A percentile compares a stretch with the other conserved stretches of the same genome.
Conservation (phyloP, 2,888 invertebrate species). For the Toxonevra muliebris region DNA sequence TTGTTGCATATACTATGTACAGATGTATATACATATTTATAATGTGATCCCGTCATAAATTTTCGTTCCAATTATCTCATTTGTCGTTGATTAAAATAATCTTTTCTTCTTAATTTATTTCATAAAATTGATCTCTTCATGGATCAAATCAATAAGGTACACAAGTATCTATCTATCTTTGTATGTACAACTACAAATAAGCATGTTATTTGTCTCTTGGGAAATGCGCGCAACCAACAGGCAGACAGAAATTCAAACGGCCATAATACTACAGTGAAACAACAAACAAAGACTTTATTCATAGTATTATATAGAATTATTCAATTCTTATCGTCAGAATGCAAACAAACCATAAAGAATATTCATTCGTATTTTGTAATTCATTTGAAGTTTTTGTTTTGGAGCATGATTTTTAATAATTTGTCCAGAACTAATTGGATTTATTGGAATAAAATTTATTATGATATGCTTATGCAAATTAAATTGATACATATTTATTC, state of each 20-base stretch:
- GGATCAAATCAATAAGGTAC: slow-evolving; percentile 39
- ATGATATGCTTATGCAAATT: slow-evolving; percentile 52
- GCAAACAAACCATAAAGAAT: slow-evolving; percentile 50
- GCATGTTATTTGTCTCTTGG: too few species aligned
- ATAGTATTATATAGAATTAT: not conserved
- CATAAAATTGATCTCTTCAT: slow-evolving; percentile 42
- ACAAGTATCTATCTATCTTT: too few species aligned
- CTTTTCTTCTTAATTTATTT: slow-evolving; percentile 43
- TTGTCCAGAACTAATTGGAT: slow-evolving; percentile 61
- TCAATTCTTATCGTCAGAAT: slow-evolving; percentile 39
- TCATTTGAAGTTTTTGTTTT: slow-evolving; percentile 21
- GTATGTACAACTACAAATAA: too few species aligned
- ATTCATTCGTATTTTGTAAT: slow-evolving; percentile 9
- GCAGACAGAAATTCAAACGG: too few species aligned
- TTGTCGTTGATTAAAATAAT: slow-evolving; percentile 49
- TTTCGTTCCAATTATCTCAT: slow-evolving; percentile 58
- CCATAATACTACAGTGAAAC: too few species aligned
- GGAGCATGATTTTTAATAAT: slow-evolving; percentile 43
- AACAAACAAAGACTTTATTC: too few species aligned
- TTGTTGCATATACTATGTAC: not conserved
- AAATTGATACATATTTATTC: too few species aligned
- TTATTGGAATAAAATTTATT: slow-evolving; percentile 60
- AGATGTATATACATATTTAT: not conserved
- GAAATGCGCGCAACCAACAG: too few species aligned
- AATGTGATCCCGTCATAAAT: slow-evolving; percentile 48